Base-by-base conservation (phyloP, 2,888 invertebrate genomes). In the Nebria salina region DNA sequence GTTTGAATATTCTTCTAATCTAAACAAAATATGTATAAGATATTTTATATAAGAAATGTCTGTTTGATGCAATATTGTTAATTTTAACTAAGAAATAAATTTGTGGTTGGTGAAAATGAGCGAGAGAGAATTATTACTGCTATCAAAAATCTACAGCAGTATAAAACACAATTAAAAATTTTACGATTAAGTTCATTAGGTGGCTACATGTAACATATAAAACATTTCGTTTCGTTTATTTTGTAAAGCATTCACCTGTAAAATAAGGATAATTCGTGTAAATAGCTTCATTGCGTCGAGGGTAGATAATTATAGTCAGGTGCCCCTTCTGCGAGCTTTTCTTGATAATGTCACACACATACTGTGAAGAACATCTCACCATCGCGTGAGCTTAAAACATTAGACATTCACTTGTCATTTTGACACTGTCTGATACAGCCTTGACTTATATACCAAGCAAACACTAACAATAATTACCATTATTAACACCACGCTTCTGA, bases 311-410 rank as follows among this genome's bases (percentile, higher is more conserved):
- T 54, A 8, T 8, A 54, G 54, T 54, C 54, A 54, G 0, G 54
- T 54, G 54, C 8, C 54, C 11, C 54, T 54, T 54, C 54, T 54
- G 54, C 13, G 1, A 13, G 54, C 54, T 54, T 54, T 54, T 54
- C 54, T 75, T 75, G 75, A 75, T 75, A 54, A 73, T 73, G 20
- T 54, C 73, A 54, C 54, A 54, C 54, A 54, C 54, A 54, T 13
- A 54, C 54, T 54, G 54, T 54, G 54, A 70, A 70, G 70, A 34
- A 70, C 26, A 70, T 70, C 70, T 70, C 34, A 70, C 26, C 3
- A 54, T 77, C 72, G 77, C 77, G 77, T 77, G 77, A n/a, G 64
- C 72, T 54, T 15, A 26, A 64, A 72, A 77, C 77, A 77, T 77
- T 77, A 77, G 25, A 54, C 54, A 15, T 65, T 65, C 65, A 34